Conservation (phyloP, 2,113 vertebrate species). For the Rhea pennata region DNA sequence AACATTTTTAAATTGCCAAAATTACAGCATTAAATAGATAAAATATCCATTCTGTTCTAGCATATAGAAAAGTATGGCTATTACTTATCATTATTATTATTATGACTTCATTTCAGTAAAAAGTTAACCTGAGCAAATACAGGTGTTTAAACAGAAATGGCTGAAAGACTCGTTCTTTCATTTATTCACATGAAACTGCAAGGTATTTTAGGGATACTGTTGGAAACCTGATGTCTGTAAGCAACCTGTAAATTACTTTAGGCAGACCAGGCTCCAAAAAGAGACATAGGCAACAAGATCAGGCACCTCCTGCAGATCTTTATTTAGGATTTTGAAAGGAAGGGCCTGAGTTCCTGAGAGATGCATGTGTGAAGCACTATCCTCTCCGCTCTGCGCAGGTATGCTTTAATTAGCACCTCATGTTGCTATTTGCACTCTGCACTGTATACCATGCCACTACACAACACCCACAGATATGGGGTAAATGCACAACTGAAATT, state of each 20-base stretch:
- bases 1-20: background rate
- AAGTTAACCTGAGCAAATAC: background rate
- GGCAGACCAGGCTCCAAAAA: background rate
- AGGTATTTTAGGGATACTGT: background rate
- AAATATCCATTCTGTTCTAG: background rate
- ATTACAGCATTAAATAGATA: background rate
- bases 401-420: background rate
- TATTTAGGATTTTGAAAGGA: background rate
- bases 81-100: background rate
- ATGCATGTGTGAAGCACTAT: background rate
- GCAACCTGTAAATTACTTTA: background rate
- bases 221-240: background rate
- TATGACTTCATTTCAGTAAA: background rate
- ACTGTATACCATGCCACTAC: accelerated
- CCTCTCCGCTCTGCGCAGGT: background rate
- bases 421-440: background rate
- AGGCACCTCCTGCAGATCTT: background rate
- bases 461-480: background rate
- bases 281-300: background rate
- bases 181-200: background rate
- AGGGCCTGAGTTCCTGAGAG: background rate
- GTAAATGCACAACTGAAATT: background rate
- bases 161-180: background rate
- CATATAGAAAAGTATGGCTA: background rate
- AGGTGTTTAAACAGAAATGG: background rate